A percentile compares a stretch with the other conserved stretches of the same genome.
phyloP scores from a whole-genome alignment of 2,113 vertebrate species.

The Lanius ludovicianus region DNA sequence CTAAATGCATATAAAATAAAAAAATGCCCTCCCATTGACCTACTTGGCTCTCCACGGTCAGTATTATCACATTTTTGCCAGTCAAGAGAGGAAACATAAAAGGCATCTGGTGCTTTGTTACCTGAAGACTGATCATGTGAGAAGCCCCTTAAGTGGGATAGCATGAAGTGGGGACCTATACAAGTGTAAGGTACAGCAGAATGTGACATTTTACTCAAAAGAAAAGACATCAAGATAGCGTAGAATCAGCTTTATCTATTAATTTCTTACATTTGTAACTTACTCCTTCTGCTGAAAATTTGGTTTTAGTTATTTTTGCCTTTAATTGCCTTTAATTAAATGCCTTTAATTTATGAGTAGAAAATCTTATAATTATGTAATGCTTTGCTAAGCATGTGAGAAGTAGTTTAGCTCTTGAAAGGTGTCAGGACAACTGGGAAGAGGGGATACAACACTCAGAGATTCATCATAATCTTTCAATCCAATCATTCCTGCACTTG shows the following conservation, averaged over 20 bases:
- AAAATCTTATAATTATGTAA: not conserved
- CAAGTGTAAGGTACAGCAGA: not conserved
- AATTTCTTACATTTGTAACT: not conserved
- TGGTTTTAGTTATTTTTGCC: not conserved
- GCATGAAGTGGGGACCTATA: not conserved
- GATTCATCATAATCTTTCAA: not conserved
- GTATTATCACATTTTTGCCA: not conserved
- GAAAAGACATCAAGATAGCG: not conserved
- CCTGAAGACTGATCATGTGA: not conserved
- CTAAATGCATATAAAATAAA: not conserved
- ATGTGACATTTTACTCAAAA: not conserved
- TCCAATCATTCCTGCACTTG: not conserved
- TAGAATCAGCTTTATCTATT: not conserved
- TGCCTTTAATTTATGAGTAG: not conserved
- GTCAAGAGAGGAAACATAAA: not conserved
- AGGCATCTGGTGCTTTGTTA: not conserved
- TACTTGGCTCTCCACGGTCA: not conserved
- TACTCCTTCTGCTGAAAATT: not conserved
- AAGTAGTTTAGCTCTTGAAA: not conserved
- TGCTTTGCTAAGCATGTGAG: not conserved
- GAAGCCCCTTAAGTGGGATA: not conserved
- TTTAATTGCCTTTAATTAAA: not conserved
- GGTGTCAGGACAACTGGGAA: not conserved
- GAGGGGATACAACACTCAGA: not conserved
- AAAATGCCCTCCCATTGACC: not conserved